Percentiles rank a stretch among this genome's conserved stretches.
Evolutionary conservation across 2,113 vertebrate genomes (phyloP).

Genomic region (Pelecanoides urinatrix): DNA sequence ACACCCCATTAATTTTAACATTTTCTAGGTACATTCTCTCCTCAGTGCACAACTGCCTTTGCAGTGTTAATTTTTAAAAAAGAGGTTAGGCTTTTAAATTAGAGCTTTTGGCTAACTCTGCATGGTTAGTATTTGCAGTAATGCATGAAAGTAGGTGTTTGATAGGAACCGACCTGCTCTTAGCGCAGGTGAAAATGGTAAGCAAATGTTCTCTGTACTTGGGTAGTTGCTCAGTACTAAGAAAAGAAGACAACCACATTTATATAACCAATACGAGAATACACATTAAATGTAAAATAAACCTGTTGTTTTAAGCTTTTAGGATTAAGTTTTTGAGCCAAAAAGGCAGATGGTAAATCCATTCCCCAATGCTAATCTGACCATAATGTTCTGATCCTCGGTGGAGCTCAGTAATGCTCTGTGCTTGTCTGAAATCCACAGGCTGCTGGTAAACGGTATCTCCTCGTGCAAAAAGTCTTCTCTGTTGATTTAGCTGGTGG

Average conservation of each 20-base stretch:
- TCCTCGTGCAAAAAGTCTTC: background rate
- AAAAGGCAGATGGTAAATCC: slow-evolving; percentile 22
- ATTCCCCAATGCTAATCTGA: slow-evolving; percentile 3
- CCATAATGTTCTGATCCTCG: background rate
- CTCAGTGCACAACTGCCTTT: background rate
- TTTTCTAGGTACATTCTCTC: background rate
- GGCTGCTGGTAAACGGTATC: background rate
- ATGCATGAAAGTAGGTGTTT: background rate
- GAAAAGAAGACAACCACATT: background rate
- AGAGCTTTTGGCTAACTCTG: background rate
- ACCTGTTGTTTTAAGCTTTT: background rate
- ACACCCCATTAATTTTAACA: background rate
- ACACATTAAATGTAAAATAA: background rate
- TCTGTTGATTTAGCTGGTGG: background rate
- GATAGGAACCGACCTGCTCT: background rate
- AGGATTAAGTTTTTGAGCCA: background rate
- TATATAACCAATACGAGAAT: background rate
- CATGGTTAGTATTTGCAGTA: background rate
- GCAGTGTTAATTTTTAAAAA: background rate
- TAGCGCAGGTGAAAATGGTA: background rate
- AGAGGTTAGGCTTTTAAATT: background rate
- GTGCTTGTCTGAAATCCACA: background rate
- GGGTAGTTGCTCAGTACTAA: background rate
- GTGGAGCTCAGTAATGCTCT: background rate
- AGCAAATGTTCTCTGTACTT: background rate